These are phyloP conservation scores for Rotaria sp. DNA, from an alignment of 2,888 invertebrate species.

Conservation along the genomic window DNA sequence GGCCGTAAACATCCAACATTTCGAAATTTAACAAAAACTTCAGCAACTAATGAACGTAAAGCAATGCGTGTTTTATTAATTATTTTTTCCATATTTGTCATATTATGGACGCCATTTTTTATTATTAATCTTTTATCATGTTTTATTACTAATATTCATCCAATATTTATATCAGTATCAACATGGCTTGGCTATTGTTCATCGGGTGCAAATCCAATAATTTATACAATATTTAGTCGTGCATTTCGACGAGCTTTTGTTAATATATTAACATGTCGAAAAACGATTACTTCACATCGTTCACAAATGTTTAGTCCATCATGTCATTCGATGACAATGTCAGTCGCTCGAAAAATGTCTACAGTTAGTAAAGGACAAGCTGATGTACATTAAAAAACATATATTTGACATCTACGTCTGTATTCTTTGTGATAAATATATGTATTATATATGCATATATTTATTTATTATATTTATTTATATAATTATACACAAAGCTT, in stretches of 20 bases:
- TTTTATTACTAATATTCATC: constrained; percentile 46
- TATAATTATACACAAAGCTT: not conserved
- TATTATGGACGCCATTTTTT: constrained; percentile 54
- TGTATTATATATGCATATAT: not conserved
- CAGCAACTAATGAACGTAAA: constrained; percentile 49
- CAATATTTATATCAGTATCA: constrained; percentile 48
- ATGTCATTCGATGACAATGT: not conserved
- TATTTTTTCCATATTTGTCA: constrained; percentile 53
- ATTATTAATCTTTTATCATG: constrained; percentile 49
- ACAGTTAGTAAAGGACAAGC: not conserved
- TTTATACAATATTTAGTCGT: constrained; percentile 55
- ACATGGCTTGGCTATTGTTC: constrained; percentile 55
- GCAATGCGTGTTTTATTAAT: constrained; percentile 54
- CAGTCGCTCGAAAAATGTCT: not conserved
- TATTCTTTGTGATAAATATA: not conserved
- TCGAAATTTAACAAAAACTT: constrained; percentile 1
- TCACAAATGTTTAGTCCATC: constrained; percentile 27
- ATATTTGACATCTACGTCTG: not conserved
- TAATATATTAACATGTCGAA: constrained; percentile 40
- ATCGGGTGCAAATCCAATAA: constrained; percentile 53
- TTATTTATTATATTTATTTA: not conserved
- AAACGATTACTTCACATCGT: not conserved
- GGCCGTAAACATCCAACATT: not conserved
- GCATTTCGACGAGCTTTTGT: constrained; percentile 51
- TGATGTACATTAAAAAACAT: not conserved